Percentiles rank a stretch among this genome's conserved stretches.
phyloP scores from a whole-genome alignment of 2,797 vertebrate genomes.

The Ara ararauna region DNA sequence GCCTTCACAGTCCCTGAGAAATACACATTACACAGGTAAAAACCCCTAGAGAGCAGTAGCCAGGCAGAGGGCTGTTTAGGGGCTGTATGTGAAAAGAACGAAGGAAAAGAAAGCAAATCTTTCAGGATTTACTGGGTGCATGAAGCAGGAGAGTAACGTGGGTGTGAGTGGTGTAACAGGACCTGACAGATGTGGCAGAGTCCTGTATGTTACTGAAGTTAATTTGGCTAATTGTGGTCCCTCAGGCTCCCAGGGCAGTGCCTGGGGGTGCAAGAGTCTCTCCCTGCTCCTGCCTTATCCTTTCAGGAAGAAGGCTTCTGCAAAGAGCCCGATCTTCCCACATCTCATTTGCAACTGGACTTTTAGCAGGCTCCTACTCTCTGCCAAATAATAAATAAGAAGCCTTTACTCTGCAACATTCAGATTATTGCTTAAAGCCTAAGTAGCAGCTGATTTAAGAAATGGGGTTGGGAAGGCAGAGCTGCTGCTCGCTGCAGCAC shows the following conservation, averaged over 20 bases:
- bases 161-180: background rate
- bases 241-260: background rate
- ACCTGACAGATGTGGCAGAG: background rate
- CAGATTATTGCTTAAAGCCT: background rate
- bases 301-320: background rate
- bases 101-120: background rate
- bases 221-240: background rate
- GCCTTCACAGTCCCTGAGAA: background rate
- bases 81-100: background rate
- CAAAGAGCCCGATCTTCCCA: background rate
- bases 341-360: background rate
- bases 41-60: background rate
- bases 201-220: background rate
- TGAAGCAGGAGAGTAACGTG: background rate
- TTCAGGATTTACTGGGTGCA: background rate
- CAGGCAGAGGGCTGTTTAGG: background rate
- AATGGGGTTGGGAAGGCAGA: fast-evolving
- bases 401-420: background rate
- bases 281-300: background rate
- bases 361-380: background rate
- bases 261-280: background rate
- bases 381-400: background rate
- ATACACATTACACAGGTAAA: background rate
- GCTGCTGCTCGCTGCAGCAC: background rate
- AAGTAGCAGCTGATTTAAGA: background rate